phyloP scores from a whole-genome alignment of 2,888 invertebrate genomes.

The Metacarcinus magister region DNA sequence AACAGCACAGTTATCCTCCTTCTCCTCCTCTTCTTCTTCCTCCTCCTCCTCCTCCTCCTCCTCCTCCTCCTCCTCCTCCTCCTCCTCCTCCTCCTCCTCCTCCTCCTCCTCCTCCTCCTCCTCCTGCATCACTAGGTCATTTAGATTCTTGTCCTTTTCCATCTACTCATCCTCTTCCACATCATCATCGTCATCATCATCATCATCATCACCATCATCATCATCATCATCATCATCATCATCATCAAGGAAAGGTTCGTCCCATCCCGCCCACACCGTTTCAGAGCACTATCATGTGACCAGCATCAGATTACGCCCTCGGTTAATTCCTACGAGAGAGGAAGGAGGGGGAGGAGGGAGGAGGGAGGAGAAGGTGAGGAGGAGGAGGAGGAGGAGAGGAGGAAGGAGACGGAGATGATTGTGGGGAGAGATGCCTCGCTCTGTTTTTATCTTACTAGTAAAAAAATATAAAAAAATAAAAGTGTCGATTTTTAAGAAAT shows the following conservation, averaged over 20 bases:
- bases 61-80: constrained; percentile 13
- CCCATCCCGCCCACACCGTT: background rate
- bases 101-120: background rate
- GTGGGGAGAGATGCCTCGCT: too few relatives aligned
- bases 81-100: constrained; percentile 3
- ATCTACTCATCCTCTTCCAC: background rate
- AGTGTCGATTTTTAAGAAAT: background rate
- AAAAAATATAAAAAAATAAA: background rate
- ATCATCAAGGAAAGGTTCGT: too few relatives aligned
- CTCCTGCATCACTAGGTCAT: too few relatives aligned
- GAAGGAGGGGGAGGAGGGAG: background rate
- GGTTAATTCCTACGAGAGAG: background rate
- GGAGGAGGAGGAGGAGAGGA: background rate
- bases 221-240: too few relatives aligned
- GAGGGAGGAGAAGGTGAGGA: background rate
- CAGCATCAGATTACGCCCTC: background rate
- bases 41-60: background rate
- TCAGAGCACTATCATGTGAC: background rate
- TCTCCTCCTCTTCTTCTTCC: background rate
- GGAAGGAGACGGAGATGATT: background rate
- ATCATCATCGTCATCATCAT: background rate
- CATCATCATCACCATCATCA: background rate
- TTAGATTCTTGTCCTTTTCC: background rate
- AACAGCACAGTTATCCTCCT: background rate
- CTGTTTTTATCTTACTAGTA: too few relatives aligned